Evolutionary conservation across 2,888 invertebrate species (phyloP).

Genomic region (Aelia acuminata): DNA sequence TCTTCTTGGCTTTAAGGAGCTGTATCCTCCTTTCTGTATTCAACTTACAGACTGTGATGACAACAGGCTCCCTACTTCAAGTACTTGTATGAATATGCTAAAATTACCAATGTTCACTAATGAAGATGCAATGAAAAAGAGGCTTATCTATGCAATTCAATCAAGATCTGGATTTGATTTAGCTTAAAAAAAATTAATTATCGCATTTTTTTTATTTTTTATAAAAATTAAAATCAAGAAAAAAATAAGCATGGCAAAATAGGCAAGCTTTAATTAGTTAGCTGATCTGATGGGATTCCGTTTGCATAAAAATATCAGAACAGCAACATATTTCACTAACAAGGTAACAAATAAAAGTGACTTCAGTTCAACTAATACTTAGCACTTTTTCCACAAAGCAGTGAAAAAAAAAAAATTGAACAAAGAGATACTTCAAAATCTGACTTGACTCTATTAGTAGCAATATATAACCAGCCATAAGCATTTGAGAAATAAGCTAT

Average conservation of each 20-base stretch:
- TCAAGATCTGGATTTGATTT: slow-evolving; percentile 97
- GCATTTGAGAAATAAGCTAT: background rate
- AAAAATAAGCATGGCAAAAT: background rate
- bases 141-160: slow-evolving; percentile 93
- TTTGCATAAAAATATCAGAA: background rate
- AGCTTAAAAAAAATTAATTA: slow-evolving; percentile 73
- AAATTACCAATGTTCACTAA: slow-evolving; percentile 93
- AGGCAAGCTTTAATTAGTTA: background rate
- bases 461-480: background rate
- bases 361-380: no score
- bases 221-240: background rate
- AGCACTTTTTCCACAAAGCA: no score
- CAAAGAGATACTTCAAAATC: no score
- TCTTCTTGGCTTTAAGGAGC: slow-evolving; percentile 95
- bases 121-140: slow-evolving; percentile 82
- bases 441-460: background rate
- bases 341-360: no score
- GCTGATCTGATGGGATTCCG: background rate
- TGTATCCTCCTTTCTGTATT: slow-evolving; percentile 96
- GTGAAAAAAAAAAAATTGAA: no score
- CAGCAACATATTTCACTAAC: background rate
- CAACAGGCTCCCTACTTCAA: slow-evolving; percentile 94
- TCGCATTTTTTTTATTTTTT: background rate
- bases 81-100: slow-evolving; percentile 97
- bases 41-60: slow-evolving; percentile 84